phyloP scores from a whole-genome alignment of 2,113 vertebrate species.

The Brienomyrus brachyistius region DNA sequence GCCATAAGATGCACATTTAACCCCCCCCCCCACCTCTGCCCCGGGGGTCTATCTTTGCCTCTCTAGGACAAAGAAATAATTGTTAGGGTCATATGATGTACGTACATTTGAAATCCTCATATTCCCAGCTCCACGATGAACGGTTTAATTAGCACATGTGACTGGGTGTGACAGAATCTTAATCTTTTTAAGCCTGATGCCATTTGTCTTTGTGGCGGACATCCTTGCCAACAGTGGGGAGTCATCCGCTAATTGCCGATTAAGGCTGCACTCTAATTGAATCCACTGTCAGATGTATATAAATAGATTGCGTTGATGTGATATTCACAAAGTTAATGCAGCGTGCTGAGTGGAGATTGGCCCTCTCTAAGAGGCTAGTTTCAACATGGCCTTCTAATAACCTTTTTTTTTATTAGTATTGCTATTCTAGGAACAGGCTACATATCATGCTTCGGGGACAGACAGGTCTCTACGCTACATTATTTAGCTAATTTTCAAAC shows the following conservation, averaged over 20 bases:
- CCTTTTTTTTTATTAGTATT: neutral
- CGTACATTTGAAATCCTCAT: neutral
- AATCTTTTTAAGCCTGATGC: neutral
- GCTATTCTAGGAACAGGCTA: neutral
- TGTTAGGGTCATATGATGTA: neutral
- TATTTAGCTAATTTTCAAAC: neutral
- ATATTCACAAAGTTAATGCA: slow-evolving; percentile 8
- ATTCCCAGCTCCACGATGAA: neutral
- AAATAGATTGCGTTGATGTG: slow-evolving; percentile 11
- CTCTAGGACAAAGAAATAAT: neutral
- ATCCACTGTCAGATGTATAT: slow-evolving; percentile 2
- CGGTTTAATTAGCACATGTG: neutral
- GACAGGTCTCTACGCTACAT: neutral
- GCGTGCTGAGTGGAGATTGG: neutral
- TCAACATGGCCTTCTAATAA: neutral
- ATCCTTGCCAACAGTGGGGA: slow-evolving; percentile 15
- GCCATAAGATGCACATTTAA: neutral
- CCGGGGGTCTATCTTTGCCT: neutral
- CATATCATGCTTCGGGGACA: neutral
- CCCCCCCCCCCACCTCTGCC: neutral
- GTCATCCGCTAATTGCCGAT: slow-evolving; percentile 11
- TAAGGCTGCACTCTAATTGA: slow-evolving; percentile 5
- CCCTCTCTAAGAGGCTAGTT: neutral
- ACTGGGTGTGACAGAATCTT: neutral
- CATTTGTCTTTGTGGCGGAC: neutral